Percentiles rank a stretch among this genome's conserved stretches.
phyloP scores from a whole-genome alignment of 2,797 vertebrate species.

The Oceanodroma leucorhoa region DNA sequence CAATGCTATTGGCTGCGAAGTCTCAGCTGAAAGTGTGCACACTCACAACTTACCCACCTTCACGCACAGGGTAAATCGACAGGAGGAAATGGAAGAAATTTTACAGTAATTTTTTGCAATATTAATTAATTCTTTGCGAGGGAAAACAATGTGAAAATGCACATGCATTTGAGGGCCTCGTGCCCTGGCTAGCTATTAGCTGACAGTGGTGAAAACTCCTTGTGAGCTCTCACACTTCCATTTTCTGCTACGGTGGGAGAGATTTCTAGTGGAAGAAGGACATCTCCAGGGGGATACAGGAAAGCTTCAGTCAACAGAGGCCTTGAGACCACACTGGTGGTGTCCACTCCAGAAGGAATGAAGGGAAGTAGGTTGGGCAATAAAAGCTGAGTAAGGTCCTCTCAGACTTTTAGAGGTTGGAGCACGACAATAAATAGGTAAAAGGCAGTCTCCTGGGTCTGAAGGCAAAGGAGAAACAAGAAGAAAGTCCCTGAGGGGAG shows the following conservation, averaged over 20 bases:
- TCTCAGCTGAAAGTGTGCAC: not conserved
- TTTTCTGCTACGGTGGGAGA: not conserved
- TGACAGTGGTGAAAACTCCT: not conserved
- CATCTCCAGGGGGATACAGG: rapidly evolving
- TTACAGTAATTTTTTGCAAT: not conserved
- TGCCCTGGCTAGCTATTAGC: not conserved
- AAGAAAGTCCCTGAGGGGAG: not conserved
- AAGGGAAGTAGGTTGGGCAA: not conserved
- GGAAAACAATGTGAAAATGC: not conserved
- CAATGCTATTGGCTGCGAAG: not conserved
- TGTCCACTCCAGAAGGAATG: not conserved
- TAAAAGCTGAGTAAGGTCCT: not conserved
- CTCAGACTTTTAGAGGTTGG: not conserved
- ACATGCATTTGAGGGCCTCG: not conserved
- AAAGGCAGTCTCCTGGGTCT: not conserved
- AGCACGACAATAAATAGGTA: not conserved
- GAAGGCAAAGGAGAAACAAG: not conserved
- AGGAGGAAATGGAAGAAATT: not conserved
- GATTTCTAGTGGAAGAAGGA: not conserved
- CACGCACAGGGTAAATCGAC: not conserved
- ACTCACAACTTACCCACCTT: not conserved
- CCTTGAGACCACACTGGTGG: not conserved
- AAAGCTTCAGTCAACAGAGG: not conserved
- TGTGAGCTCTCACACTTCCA: not conserved
- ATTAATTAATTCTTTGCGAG: not conserved